These are phyloP conservation scores for Drosophila buzzatii DNA, from an alignment of 2,888 invertebrate species.

Conservation along the genomic window DNA sequence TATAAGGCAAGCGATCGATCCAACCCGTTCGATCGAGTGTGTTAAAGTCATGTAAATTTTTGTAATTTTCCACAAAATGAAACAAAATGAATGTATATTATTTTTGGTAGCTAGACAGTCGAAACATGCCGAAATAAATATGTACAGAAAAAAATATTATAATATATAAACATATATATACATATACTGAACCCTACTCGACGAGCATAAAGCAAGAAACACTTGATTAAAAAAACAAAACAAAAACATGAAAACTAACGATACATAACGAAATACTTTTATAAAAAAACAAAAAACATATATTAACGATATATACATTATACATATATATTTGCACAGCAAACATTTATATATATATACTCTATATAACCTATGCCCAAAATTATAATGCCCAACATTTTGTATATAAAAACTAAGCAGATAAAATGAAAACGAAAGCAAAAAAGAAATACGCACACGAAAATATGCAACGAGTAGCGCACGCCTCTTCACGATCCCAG, in stretches of 20 bases:
- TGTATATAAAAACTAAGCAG: slow-evolving; percentile 73
- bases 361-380: slow-evolving; percentile 61
- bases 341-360: slow-evolving; percentile 71
- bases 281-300: slow-evolving; percentile 46
- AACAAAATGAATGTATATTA: slow-evolving; percentile 44
- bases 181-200: slow-evolving; percentile 38
- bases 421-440: slow-evolving; percentile 49
- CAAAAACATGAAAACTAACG: slow-evolving; percentile 59
- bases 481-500: slow-evolving; percentile 12
- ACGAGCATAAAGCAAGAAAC: slow-evolving; percentile 60
- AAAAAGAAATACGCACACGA: slow-evolving; percentile 72
- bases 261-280: slow-evolving; percentile 72
- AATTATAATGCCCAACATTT: slow-evolving; percentile 66
- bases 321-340: slow-evolving; percentile 81
- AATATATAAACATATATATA: neutral
- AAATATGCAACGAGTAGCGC: slow-evolving; percentile 47
- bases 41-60: slow-evolving; percentile 61
- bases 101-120: slow-evolving; percentile 54
- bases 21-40: slow-evolving; percentile 20
- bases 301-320: slow-evolving; percentile 75
- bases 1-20: slow-evolving; percentile 33
- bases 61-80: slow-evolving; percentile 64
- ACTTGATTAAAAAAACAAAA: slow-evolving; percentile 31
- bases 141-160: slow-evolving; percentile 18
- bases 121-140: slow-evolving; percentile 41